Base-by-base conservation (phyloP, 2,888 invertebrate species). In the Drosophila basisetae region DNA sequence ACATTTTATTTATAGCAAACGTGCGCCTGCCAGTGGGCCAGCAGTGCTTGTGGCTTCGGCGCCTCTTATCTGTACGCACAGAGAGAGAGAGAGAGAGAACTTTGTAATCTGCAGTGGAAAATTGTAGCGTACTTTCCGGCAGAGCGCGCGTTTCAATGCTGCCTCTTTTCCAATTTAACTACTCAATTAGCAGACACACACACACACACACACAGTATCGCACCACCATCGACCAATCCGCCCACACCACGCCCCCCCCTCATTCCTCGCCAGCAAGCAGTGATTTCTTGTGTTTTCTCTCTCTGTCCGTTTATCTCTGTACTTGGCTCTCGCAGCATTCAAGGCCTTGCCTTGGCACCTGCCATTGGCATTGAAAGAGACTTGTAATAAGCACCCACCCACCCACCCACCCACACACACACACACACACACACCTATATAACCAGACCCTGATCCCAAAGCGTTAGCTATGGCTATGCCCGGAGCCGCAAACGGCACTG, bases 1-100 rank as follows among this genome's bases (percentile, higher is more conserved):
- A 85, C 68, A 83, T 73, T 86, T 89, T 85, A 85, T 85, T 83
- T 89, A 83, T 85, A 89, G 89, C 84, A 77, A 77, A 77, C 49
- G 84, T 75, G 66, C 68, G 83, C 84, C 87, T 25, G 18, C 18
- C 28, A 43, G 10, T 43, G n/a, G n/a, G 30, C 39, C 39, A 39
- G 11, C 43, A 39, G 39, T 52, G 13, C 4, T 28, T n/a, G 4
- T 56, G 39, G 56, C 28, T 7, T 28, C n/a, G 28, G 28, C 39
- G n/a, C 28, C 37, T 56, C n/a, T 13, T 39, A 49, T 28, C 39
- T 67, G 47, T 71, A 69, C 55, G 60, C 55, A 35, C 33, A 43
- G 1, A 22, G 16, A 47, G 47, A 4, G 16, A n/a, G n/a, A 13
- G 13, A 47, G 22, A 22, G 30, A n/a, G n/a, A 35, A 56, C 31